These are phyloP conservation scores for Carlito syrichta DNA, from an alignment of 2,113 vertebrate genomes.

Conservation along the genomic window DNA sequence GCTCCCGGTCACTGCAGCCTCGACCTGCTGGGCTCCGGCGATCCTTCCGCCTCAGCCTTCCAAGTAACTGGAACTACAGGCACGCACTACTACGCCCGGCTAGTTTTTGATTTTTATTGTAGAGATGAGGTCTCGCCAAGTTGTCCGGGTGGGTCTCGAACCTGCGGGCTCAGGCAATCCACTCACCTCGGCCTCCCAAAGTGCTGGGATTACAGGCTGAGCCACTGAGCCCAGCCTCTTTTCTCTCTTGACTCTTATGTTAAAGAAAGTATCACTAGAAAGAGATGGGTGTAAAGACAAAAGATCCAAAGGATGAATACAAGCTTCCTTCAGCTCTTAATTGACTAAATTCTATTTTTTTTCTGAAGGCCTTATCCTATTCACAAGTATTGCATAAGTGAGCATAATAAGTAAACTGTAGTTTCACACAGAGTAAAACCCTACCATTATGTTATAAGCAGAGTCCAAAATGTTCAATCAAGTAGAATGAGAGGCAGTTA, in stretches of 20 bases:
- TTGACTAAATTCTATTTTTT: neutral
- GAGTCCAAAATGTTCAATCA: neutral
- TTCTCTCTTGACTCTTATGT: neutral
- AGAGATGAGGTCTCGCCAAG: too few species aligned
- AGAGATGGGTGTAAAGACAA: neutral
- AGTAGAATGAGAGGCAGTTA: neutral
- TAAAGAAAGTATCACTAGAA: constrained; percentile 9
- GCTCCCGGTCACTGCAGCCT: too few species aligned
- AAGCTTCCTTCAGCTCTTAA: neutral
- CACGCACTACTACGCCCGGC: too few species aligned
- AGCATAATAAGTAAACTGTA: neutral
- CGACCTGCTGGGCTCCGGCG: too few species aligned
- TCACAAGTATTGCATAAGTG: neutral
- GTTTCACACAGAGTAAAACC: neutral
- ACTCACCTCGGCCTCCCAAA: too few species aligned
- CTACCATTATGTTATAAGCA: neutral
- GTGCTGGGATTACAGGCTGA: too few species aligned
- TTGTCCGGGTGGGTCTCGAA: too few species aligned
- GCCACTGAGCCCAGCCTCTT: too few species aligned
- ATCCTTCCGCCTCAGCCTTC: too few species aligned
- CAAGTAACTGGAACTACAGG: too few species aligned
- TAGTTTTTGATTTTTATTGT: too few species aligned
- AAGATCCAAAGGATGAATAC: neutral
- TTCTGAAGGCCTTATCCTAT: neutral
- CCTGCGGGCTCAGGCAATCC: too few species aligned